Conservation (phyloP, 92 coral and sea anemone species). For the Actinernus sp. region DNA sequence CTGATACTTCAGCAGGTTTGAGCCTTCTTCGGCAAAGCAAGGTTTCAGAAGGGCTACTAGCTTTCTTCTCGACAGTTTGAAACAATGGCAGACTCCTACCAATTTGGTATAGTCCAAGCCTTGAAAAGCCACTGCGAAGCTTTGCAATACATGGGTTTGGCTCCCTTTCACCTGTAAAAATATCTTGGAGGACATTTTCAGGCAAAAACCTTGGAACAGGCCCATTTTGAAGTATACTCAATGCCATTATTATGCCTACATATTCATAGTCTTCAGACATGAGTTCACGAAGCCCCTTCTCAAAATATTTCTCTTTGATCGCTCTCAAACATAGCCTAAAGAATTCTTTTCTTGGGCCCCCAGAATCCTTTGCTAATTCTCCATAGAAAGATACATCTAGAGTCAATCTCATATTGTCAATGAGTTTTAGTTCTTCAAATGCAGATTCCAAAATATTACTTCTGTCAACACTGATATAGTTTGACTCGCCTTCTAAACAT, state of each 20-base stretch:
- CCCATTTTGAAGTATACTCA: slow-evolving; percentile 76
- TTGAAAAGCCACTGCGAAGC: slow-evolving; percentile 4
- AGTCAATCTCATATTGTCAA: no score
- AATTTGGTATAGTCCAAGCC: slow-evolving; percentile 59
- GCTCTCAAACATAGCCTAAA: slow-evolving; percentile 45
- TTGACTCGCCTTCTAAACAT: neutral
- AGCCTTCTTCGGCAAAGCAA: slow-evolving; percentile 70
- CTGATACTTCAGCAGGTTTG: slow-evolving; percentile 56
- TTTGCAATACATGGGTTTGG: slow-evolving; percentile 7
- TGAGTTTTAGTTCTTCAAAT: slow-evolving; percentile 30
- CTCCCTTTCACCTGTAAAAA: slow-evolving; percentile 37
- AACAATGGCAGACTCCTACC: no score
- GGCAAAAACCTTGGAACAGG: slow-evolving; percentile 58
- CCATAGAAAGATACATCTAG: slow-evolving; percentile 67
- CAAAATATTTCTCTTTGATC: slow-evolving; percentile 49
- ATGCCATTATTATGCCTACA: slow-evolving; percentile 68
- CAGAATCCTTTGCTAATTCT: slow-evolving; percentile 58
- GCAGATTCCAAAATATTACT: slow-evolving; percentile 2
- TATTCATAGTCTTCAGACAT: slow-evolving; percentile 54
- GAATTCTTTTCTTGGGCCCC: slow-evolving; percentile 70
- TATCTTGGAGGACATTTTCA: slow-evolving; percentile 53
- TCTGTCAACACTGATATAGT: neutral
- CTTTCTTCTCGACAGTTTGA: slow-evolving; percentile 43
- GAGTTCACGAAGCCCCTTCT: slow-evolving; percentile 51
- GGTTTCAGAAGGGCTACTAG: slow-evolving; percentile 63